Percentiles rank a stretch among this genome's conserved stretches.
phyloP scores from a whole-genome alignment of 1,140 invertebrate species.

The Coptotermes formosanus region DNA sequence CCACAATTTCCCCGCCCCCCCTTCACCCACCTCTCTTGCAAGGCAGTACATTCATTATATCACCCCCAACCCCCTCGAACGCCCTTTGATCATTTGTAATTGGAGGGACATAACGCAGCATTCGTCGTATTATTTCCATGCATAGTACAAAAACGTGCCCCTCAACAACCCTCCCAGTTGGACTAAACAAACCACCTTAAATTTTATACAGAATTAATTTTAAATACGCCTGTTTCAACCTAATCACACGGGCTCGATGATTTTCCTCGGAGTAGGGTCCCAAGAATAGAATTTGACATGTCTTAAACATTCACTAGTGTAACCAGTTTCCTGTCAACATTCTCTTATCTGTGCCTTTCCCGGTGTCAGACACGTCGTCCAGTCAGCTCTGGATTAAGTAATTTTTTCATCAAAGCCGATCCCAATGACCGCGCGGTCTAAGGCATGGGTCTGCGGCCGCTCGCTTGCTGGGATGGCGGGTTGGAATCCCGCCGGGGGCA shows the following conservation, averaged over 20 bases:
- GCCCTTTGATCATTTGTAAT: neutral
- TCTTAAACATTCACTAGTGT: too few species aligned
- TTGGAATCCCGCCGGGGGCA: too few species aligned
- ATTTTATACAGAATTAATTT: neutral
- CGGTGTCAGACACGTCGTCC: too few species aligned
- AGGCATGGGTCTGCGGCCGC: too few species aligned
- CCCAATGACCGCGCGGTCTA: too few species aligned
- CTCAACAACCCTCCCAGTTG: neutral
- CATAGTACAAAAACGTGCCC: neutral
- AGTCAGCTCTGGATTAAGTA: too few species aligned
- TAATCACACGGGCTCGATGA: neutral
- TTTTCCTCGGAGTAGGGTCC: too few species aligned
- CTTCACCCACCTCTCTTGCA: neutral
- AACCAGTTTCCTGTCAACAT: too few species aligned
- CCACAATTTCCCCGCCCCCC: neutral
- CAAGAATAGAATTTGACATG: too few species aligned
- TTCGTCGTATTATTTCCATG: neutral
- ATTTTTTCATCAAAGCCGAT: too few species aligned
- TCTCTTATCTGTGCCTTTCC: too few species aligned
- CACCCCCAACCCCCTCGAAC: neutral
- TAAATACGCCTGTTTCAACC: neutral
- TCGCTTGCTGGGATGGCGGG: too few species aligned
- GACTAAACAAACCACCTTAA: neutral
- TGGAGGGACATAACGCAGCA: neutral
- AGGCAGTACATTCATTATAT: constrained; percentile 9